Evolutionary conservation across 2,113 vertebrate species (phyloP).

Genomic region (Dicerorhinus sumatrensis): DNA sequence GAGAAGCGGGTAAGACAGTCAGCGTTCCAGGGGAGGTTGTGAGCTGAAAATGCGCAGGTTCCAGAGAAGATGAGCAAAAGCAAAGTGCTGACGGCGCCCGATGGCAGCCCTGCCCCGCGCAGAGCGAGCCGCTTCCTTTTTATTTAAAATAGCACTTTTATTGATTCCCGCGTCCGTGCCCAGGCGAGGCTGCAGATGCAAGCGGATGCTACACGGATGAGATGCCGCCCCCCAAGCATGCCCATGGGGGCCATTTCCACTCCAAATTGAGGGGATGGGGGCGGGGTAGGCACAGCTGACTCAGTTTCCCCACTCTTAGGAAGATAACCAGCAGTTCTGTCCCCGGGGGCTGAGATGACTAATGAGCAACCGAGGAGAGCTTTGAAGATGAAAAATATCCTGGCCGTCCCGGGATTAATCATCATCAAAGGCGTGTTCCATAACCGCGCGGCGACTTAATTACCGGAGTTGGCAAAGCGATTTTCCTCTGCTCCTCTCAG

Average conservation of each 20-base stretch:
- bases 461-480: neutral
- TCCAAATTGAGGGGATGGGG: fast-evolving
- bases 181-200: neutral
- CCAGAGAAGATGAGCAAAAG: neutral
- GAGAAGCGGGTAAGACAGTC: neutral
- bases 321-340: neutral
- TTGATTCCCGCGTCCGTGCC: conserved; percentile 44
- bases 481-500: neutral
- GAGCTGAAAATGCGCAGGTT: neutral
- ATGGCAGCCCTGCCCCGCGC: neutral
- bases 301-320: conserved; percentile 43
- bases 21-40: neutral
- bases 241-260: fast-evolving
- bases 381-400: conserved; percentile 59
- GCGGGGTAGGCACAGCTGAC: neutral
- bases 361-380: neutral
- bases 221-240: fast-evolving
- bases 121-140: neutral
- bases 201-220: neutral
- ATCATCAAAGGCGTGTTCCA: neutral
- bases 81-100: fast-evolving
- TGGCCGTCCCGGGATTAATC: neutral
- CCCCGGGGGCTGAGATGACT: neutral
- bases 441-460: neutral
- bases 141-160: neutral